Base-by-base conservation (phyloP, 2,797 vertebrate genomes). In the Scolopax bukidnonensis region DNA sequence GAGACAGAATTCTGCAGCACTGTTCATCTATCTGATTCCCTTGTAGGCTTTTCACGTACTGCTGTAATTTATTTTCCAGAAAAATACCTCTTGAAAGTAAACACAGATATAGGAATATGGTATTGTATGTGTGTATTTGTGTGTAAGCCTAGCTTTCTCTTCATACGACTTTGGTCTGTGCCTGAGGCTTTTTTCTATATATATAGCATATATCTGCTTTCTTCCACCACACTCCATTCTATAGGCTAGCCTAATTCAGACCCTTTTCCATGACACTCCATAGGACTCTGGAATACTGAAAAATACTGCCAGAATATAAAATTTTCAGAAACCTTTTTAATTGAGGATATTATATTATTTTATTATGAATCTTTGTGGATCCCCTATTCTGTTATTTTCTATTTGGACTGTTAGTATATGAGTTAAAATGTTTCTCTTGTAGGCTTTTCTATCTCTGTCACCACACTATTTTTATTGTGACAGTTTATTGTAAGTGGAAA, bases 11-110 rank as follows among this genome's bases (percentile, higher is more conserved):
- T 96, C 86, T 85, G 60, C 81, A 89, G 60, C 24, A 27, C 41
- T 80, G 74, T 84, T 95, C 87, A 83, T 96, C 93, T 84, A 43
- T 84, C 91, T 87, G 64, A 84, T 75, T 93, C 88, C 91, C 95
- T 96, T 92, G 88, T 71, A 96, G 93, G 81, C 70, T 96, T 97
- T 96, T 94, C 83, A 94, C 90, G 84, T 89, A 40, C 64, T 57
- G 56, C 69, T 87, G 88, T 89, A 96, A 96, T 95, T 95, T 93
- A 93, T 95, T 95, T 96, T 93, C 74, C 64, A 71, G 68, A 84
- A 92, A 94, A 96, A 90, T 87, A 82, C 21, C 68, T 93, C 77
- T 88, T 90, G 87, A 93, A 92, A 93, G 48, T 89, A 95, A 95
- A 94, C 80, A 95, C 9, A 0, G 84, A 53, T 89, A 81, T 23